These are phyloP conservation scores for Euzophera pinguis DNA, from an alignment of 2,888 invertebrate genomes.

Conservation along the genomic window DNA sequence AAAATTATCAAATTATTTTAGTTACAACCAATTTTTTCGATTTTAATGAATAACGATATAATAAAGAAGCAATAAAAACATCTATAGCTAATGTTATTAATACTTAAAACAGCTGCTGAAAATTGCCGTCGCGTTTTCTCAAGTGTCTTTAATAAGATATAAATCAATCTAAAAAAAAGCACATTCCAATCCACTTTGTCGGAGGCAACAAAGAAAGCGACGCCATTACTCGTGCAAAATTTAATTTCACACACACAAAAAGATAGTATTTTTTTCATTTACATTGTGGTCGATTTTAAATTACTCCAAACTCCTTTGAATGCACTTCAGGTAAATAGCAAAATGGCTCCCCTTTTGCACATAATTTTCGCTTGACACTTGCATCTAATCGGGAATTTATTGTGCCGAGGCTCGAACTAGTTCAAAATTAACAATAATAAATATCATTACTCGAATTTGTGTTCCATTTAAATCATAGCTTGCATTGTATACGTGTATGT, in stretches of 20 bases:
- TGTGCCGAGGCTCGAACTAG: conserved; percentile 61
- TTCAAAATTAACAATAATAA: conserved; percentile 71
- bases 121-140: neutral
- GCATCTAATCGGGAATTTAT: conserved; percentile 77
- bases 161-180: conserved; percentile 12
- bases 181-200: conserved; percentile 45
- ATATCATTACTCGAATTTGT: conserved; percentile 65
- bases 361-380: conserved; percentile 67
- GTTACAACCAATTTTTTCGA: too few relatives aligned
- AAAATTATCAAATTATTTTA: too few relatives aligned
- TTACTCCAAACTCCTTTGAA: conserved; percentile 48
- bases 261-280: conserved; percentile 43
- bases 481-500: conserved; percentile 48
- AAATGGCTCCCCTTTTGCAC: conserved; percentile 53
- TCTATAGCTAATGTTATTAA: too few relatives aligned
- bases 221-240: conserved; percentile 55
- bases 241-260: conserved; percentile 60
- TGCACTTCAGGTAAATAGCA: conserved; percentile 69
- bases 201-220: conserved; percentile 49
- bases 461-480: conserved; percentile 50
- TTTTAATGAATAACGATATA: too few relatives aligned
- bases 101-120: too few relatives aligned
- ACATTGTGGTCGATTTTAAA: conserved; percentile 72
- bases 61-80: too few relatives aligned
- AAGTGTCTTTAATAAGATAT: conserved; percentile 1